These are phyloP conservation scores for Troides oblongomaculatus DNA, from an alignment of 2,888 invertebrate genomes.

Conservation along the genomic window DNA sequence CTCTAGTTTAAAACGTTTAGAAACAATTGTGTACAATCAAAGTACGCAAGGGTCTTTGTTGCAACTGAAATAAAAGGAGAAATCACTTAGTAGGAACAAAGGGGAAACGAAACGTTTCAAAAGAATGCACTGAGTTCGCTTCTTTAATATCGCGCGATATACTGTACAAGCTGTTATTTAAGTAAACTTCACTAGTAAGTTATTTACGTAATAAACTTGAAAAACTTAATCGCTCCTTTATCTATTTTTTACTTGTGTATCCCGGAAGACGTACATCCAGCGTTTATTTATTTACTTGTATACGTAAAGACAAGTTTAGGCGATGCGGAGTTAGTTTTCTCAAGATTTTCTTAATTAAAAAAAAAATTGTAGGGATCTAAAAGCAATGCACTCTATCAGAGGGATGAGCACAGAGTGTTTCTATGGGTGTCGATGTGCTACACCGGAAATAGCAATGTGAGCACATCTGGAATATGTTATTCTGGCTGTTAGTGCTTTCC, in stretches of 20 bases:
- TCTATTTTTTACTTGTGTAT: not conserved
- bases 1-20: slow-evolving; percentile 1
- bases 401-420: too few species aligned
- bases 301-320: too few species aligned
- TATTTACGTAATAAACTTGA: not conserved
- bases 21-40: slow-evolving; percentile 17
- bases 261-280: too few species aligned
- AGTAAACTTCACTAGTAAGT: not conserved
- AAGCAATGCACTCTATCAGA: too few species aligned
- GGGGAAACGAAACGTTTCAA: slow-evolving; percentile 22
- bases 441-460: too few species aligned
- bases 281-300: too few species aligned
- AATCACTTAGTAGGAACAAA: slow-evolving; percentile 27
- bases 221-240: not conserved
- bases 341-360: too few species aligned
- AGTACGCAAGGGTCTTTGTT: slow-evolving; percentile 16
- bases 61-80: slow-evolving; percentile 21
- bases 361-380: too few species aligned
- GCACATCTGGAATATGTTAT: too few species aligned
- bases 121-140: slow-evolving; percentile 24
- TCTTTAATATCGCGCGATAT: slow-evolving; percentile 7
- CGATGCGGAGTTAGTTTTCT: too few species aligned
- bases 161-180: not conserved
- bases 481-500: too few species aligned
- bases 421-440: too few species aligned